Evolutionary conservation across 2,888 invertebrate species (phyloP).

Genomic region (Piscicola geometra): DNA sequence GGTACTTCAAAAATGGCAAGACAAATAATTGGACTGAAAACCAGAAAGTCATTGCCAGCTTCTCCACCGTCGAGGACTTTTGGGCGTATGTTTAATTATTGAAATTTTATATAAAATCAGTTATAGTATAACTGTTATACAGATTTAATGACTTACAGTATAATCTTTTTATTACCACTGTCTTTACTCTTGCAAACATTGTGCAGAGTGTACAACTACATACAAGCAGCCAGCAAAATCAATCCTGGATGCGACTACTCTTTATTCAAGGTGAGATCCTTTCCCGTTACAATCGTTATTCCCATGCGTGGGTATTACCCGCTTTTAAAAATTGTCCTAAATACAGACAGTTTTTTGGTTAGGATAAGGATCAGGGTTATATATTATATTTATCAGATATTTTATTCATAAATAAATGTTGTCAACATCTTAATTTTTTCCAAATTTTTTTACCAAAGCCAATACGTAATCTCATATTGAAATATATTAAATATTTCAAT

Average conservation of each 20-base stretch:
- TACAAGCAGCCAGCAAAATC: conserved; percentile 79
- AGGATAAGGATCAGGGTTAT: too few species aligned
- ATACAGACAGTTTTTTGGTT: too few species aligned
- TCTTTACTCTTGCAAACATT: conserved; percentile 4
- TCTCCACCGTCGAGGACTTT: conserved; percentile 97
- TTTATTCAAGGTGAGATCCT: conserved; percentile 58
- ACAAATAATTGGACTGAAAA: conserved; percentile 85
- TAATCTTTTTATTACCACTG: neutral
- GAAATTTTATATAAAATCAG: conserved; percentile 2
- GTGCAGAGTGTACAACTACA: conserved; percentile 81
- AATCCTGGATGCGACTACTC: conserved; percentile 77
- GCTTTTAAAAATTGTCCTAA: too few species aligned
- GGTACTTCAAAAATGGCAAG: conserved; percentile 89
- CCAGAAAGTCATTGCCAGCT: conserved; percentile 84
- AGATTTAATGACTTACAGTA: neutral
- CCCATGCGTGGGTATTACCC: too few species aligned
- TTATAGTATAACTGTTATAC: too few species aligned
- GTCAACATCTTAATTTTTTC: neutral
- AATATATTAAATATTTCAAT: neutral
- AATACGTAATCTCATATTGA: neutral
- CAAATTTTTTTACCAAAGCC: neutral
- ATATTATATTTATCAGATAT: too few species aligned
- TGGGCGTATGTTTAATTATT: conserved; percentile 72
- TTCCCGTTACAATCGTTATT: too few species aligned
- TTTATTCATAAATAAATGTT: neutral